A percentile compares a stretch with the other conserved stretches of the same genome.
Evolutionary conservation across 2,797 vertebrate genomes (phyloP).

Genomic region (Echeneis naucrates): DNA sequence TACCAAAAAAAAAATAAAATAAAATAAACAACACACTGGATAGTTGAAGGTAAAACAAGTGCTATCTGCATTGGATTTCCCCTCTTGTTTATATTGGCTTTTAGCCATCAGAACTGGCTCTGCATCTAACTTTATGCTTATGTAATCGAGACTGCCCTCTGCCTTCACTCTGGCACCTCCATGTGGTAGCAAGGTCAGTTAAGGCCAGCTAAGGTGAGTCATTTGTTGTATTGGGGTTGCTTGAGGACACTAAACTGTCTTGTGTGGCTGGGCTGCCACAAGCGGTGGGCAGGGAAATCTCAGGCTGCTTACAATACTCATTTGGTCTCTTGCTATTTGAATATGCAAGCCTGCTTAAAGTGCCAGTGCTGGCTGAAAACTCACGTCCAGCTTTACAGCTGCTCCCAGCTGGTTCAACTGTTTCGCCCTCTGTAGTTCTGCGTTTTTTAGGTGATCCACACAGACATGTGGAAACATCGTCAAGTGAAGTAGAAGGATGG

Average conservation of each 20-base stretch:
- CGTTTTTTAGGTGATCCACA: constrained; percentile 33
- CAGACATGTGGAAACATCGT: constrained; percentile 36
- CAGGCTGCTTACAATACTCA: constrained; percentile 24
- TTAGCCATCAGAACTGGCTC: constrained; percentile 53
- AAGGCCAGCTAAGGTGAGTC: constrained; percentile 63
- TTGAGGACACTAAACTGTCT: constrained; percentile 77
- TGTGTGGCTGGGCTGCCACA: constrained; percentile 77
- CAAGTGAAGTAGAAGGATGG: constrained; percentile 28
- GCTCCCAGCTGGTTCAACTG: background rate
- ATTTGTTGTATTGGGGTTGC: constrained; percentile 46
- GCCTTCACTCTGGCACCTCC: constrained; percentile 58
- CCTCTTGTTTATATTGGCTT: constrained; percentile 53
- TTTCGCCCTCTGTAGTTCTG: constrained; percentile 12
- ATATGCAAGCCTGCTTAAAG: constrained; percentile 58
- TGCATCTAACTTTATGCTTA: constrained; percentile 54
- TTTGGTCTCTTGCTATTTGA: constrained; percentile 36
- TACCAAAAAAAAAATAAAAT: too few species aligned
- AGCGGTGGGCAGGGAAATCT: constrained; percentile 35
- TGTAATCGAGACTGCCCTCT: constrained; percentile 57
- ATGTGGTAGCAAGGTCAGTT: constrained; percentile 54
- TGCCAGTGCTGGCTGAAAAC: constrained; percentile 22
- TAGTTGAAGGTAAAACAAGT: constrained; percentile 45
- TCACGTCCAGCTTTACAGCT: constrained; percentile 20
- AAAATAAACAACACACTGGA: constrained; percentile 14
- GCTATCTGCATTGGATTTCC: constrained; percentile 44